Base-by-base conservation (phyloP, 2,888 invertebrate genomes). In the Encarsia formosa region DNA sequence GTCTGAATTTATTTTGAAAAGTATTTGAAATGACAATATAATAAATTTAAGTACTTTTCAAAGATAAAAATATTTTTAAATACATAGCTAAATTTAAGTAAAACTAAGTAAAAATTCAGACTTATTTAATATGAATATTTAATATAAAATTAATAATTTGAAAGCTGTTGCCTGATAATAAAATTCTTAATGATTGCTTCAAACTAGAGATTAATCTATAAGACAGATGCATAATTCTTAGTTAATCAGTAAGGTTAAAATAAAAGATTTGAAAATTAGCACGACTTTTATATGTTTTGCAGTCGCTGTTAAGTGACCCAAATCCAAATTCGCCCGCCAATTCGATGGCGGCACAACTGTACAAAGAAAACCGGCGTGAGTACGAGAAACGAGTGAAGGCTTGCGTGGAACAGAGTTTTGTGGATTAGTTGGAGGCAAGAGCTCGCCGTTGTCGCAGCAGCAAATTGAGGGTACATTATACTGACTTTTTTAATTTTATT, bases 281-380 rank as follows among this genome's bases (percentile, higher is more conserved):
- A 63, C 60, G 64, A 65, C 65, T 67, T 68, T 61, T 68, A 49
- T 59, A 61, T 78, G 66, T 67, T 86, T n/a, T 88, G 71, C 86
- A 98, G 94, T 97, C 97, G 71, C 83, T 99, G 80, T 83, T 99
- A 78, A 98, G 98, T 84, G 98, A 99, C 81, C 98, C 98, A 59
- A 99, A 99, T 79, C 98, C 98, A 64, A 98, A 98, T 81, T 97
- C 96, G 65, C 98, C 98, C 70, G 98, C 98, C 66, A 99, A 99
- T 78, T 96, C 95, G 66, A 91, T 95, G 85, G 98, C 98, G 71
- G 98, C 98, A 65, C 97, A 98, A 80, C 85, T 99, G 71, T 99
- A 98, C 81, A 96, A 97, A 82, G 97, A 98, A 79, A 98, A 98
- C 77, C 86, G 96, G 70, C 85, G 98, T 71, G 98, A 98, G 81